Conservation (phyloP, 2,797 vertebrate genomes). For the Phataginus tetradactyla region DNA sequence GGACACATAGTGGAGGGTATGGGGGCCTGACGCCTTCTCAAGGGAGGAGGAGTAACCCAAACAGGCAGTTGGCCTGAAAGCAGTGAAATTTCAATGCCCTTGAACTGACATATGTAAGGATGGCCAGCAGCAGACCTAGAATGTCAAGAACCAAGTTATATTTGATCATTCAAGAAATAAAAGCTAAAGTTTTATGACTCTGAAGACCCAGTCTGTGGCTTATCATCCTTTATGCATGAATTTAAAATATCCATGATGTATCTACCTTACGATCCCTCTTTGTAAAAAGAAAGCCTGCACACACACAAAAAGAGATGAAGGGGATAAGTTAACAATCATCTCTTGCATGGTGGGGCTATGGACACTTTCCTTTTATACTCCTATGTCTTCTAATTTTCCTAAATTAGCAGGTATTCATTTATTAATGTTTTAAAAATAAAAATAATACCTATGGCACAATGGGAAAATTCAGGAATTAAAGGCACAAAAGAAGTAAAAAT, state of each 20-base stretch:
- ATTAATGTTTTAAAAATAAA: not conserved
- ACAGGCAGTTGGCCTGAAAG: not conserved
- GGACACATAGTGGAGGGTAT: not conserved
- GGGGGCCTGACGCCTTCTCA: not conserved
- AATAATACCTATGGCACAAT: not conserved
- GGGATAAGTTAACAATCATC: not conserved
- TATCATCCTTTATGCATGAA: not conserved
- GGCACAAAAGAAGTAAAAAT: not conserved
- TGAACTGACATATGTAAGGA: not conserved
- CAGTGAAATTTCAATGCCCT: not conserved
- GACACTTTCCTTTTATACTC: not conserved
- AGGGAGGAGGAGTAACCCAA: not conserved
- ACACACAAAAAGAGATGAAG: not conserved
- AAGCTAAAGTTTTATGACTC: not conserved
- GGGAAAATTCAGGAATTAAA: not conserved
- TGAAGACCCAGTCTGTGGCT: not conserved
- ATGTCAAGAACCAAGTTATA: not conserved
- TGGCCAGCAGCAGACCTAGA: accelerated
- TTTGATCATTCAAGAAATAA: not conserved
- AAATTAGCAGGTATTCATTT: not conserved
- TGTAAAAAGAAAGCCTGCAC: not conserved
- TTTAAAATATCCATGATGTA: not conserved
- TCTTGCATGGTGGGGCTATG: not conserved
- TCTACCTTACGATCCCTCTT: not conserved
- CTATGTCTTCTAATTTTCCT: not conserved